Conservation (phyloP, 2,888 invertebrate species). For the Anagyrus pseudococci region DNA sequence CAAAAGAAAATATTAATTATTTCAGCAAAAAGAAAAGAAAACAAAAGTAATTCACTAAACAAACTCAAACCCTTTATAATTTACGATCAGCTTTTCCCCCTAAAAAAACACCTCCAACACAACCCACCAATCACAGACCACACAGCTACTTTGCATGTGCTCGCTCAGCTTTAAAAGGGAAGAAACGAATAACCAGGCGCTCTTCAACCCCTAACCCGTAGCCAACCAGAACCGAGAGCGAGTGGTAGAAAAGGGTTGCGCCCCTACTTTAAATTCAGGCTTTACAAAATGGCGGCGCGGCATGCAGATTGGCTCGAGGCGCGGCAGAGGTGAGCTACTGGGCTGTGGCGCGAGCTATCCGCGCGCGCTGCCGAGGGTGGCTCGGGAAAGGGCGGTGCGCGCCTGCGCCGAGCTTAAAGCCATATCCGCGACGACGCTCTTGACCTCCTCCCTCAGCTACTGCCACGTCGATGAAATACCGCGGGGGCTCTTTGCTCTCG, state of each 20-base stretch:
- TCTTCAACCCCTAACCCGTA: neutral
- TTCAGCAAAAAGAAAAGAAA: neutral
- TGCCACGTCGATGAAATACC: slow-evolving; percentile 32
- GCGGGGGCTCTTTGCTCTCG: slow-evolving; percentile 20
- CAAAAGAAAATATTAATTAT: neutral
- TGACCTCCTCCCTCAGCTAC: slow-evolving; percentile 8
- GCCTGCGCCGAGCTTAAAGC: slow-evolving; percentile 54
- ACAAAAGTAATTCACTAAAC: too few species aligned
- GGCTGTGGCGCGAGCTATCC: slow-evolving; percentile 46
- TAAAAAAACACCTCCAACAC: slow-evolving; percentile 6
- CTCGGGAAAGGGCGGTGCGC: slow-evolving; percentile 61
- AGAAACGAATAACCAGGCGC: too few species aligned
- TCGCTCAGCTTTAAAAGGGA: slow-evolving; percentile 18
- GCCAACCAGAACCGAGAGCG: neutral
- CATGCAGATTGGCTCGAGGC: slow-evolving; percentile 58
- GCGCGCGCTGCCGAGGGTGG: slow-evolving; percentile 41
- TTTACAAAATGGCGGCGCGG: slow-evolving; percentile 55
- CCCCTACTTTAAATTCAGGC: slow-evolving; percentile 49
- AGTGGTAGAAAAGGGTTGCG: slow-evolving; percentile 33
- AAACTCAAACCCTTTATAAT: too few species aligned
- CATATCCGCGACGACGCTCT: slow-evolving; percentile 43
- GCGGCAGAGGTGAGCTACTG: slow-evolving; percentile 42
- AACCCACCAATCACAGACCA: slow-evolving; percentile 1
- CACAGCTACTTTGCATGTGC: slow-evolving; percentile 26
- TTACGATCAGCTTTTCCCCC: neutral